Percentiles rank a stretch among this genome's conserved stretches.
Conservation (phyloP, 2,797 vertebrate genomes). For the Acridotheres tristis region DNA sequence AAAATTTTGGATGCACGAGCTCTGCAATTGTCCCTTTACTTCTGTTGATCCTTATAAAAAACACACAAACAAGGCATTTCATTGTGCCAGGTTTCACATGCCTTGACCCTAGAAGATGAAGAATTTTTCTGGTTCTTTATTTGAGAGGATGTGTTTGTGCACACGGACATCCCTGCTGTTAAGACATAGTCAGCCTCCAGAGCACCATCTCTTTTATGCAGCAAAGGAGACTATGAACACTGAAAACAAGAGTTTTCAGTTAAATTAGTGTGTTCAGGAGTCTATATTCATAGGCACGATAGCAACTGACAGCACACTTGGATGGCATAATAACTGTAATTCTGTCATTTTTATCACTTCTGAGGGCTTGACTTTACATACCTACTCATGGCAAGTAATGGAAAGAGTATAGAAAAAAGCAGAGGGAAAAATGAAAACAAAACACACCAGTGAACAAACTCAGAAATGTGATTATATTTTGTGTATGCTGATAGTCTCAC, state of each 20-base stretch:
- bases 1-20: not conserved
- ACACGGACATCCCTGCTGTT: rapidly evolving
- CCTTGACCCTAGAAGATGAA: not conserved
- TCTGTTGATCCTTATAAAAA: not conserved
- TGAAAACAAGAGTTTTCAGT: not conserved
- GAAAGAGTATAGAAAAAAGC: not conserved
- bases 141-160: not conserved
- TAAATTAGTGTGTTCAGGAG: not conserved
- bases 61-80: not conserved
- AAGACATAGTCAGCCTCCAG: not conserved
- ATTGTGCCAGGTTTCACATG: not conserved
- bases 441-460: rapidly evolving
- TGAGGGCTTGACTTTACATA: not conserved
- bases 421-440: not conserved
- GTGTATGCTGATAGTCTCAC: not conserved
- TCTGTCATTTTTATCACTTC: not conserved
- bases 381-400: not conserved
- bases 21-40: not conserved
- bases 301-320: not conserved
- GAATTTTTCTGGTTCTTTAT: not conserved
- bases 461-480: not conserved
- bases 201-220: not conserved
- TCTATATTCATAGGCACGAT: not conserved
- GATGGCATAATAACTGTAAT: not conserved
- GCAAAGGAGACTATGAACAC: not conserved